Base-by-base conservation (phyloP, 2,888 invertebrate species). In the Drosophila seclusa region DNA sequence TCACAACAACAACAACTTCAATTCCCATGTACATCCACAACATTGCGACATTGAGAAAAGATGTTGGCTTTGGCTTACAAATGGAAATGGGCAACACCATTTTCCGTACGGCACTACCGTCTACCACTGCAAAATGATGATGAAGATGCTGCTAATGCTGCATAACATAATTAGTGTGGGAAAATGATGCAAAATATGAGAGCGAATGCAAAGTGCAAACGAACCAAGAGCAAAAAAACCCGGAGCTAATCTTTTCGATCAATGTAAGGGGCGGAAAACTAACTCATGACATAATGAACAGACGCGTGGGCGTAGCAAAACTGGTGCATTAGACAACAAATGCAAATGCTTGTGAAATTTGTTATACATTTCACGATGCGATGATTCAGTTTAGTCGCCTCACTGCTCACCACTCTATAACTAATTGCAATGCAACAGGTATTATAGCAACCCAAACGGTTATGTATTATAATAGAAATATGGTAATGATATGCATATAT, bases 41-140 rank as follows among this genome's bases (percentile, higher is more conserved):
- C 42, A 76, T 86, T 85, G 83, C 91, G 91, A 88, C 91, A 91
- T 92, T 92, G 91, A 90, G 90, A 87, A 89, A 89, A 77, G 71
- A 73, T 79, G 81, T 80, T 68, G 78, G 80, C 80, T 75, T 76
- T 66, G 62, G 74, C 54, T 57, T 61, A 58, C n/a, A 66, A 77
- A 62, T 52, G 65, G 64, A 80, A 75, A 82, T 52, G 78, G 66
- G 64, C 64, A 78, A 75, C 67, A 76, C 64, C 71, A 71, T 74
- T 82, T 82, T 68, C 76, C 69, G 73, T 69, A 68, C 42, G 49
- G 59, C 65, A 64, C 57, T 71, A 58, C 50, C 24, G 53, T 40
- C 67, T 55, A 60, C 48, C 50, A 65, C 54, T 57, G 29, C 6
- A 49, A 68, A 65, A 54, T 68, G 68, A 53, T 50, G 64, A 18